Evolutionary conservation across 2,797 vertebrate species (phyloP), one percentile per base, ranked within the genome.

Genomic region (Astyanax mexicanus): DNA sequence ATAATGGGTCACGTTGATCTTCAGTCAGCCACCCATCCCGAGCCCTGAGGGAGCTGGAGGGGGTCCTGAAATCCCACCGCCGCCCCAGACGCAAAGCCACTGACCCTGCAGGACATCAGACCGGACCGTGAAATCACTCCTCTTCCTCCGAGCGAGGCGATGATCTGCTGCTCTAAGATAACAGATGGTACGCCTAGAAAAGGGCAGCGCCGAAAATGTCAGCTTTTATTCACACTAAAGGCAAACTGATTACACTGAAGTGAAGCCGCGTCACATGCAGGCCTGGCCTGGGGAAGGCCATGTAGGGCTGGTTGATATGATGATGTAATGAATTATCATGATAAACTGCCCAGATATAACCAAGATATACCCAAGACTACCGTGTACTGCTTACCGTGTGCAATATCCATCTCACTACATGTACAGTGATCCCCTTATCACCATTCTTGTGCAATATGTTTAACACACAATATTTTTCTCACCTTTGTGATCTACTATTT

Each of bases 1-100:
- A 83, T 83, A 81, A 81, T 71, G 40, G 74, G 25, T 9, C 51
- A 71, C 71, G 55, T 65, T 78, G 65, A 74, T 75, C 69, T 66
- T 72, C 23, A 75, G 73, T 29, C n/a, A 55, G 66, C 13, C 23
- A 27, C 15, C 1, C 12, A 23, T 17, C 54, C 54, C 6, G 55
- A 15, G 6, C n/a, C 27, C 1, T 6, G 27, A 12, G n/a, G 4
- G 47, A 29, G 9, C 5, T 60, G 45, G 51, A 67, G 54, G 68
- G 47, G 55, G 52, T 25, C 21, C 15, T 58, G 9, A 35, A 58
- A 35, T 58, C 23, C 12, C 23, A 55, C 13, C 12, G 49, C 19
- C 51, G 25, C 3, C 57, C 38, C 0, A 44, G 65, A 55, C 25
- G 0, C 60, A 62, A 45, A 19, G 7, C 32, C 35, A 54, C 44